phyloP scores from a whole-genome alignment of 2,797 vertebrate species.

The Falco rusticolus region DNA sequence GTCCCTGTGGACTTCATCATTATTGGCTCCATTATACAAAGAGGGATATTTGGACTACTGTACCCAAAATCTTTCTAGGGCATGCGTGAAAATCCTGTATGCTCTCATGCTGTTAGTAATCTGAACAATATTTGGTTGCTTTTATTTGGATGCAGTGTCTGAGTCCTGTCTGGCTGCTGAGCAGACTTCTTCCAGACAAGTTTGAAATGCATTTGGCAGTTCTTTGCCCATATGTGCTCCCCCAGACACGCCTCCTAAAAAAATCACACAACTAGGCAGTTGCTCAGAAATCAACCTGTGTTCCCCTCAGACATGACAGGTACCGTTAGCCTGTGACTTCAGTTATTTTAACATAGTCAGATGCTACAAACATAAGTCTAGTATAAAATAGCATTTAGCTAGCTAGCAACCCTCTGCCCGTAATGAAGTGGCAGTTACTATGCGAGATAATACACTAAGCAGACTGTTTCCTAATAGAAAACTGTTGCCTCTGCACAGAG shows the following conservation, averaged over 20 bases:
- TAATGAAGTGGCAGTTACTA: neutral
- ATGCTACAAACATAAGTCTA: neutral
- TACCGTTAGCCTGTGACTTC: slow-evolving; percentile 41
- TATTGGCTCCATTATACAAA: neutral
- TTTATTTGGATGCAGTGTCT: slow-evolving; percentile 18
- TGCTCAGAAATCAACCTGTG: slow-evolving; percentile 38
- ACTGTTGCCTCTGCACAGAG: neutral
- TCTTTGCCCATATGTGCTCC: slow-evolving; percentile 55
- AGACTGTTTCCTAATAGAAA: neutral
- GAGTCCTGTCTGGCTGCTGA: slow-evolving; percentile 40
- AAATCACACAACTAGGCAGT: slow-evolving; percentile 33
- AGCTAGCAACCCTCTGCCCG: neutral
- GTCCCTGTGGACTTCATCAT: neutral
- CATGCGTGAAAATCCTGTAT: neutral
- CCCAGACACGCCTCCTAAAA: slow-evolving; percentile 41
- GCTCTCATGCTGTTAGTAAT: neutral
- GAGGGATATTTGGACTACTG: neutral
- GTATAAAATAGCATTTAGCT: neutral
- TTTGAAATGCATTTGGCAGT: slow-evolving; percentile 50
- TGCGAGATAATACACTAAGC: neutral
- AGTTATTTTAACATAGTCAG: slow-evolving; percentile 19
- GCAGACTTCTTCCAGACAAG: slow-evolving; percentile 35
- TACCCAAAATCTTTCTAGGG: neutral
- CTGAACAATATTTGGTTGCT: slow-evolving; percentile 21
- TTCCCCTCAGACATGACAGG: slow-evolving; percentile 36